Percentiles rank a stretch among this genome's conserved stretches.
These are phyloP conservation scores for Therioaphis trifolii DNA, from an alignment of 2,888 invertebrate species.

Conservation along the genomic window DNA sequence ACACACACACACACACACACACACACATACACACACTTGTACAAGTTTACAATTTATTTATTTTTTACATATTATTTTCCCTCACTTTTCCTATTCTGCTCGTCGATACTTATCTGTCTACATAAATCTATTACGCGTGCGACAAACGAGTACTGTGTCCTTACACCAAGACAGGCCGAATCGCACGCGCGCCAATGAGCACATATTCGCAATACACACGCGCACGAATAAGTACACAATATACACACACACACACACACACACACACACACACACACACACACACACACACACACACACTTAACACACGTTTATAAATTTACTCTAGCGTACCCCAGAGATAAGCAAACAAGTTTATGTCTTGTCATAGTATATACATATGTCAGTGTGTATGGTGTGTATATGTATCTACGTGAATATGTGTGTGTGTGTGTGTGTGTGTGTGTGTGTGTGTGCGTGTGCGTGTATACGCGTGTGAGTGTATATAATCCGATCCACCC, in stretches of 20 bases:
- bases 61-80: not conserved
- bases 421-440: too few species aligned
- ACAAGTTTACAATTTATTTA: not conserved
- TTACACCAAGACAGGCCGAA: not conserved
- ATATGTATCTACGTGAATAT: too few species aligned
- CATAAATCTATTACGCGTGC: constrained; percentile 14
- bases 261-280: too few species aligned
- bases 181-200: not conserved
- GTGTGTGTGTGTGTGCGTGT: too few species aligned
- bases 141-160: constrained; percentile 8
- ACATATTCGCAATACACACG: not conserved
- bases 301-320: constrained; percentile 2
- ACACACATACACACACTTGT: not conserved
- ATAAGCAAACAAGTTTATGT: constrained; percentile 49
- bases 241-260: too few species aligned
- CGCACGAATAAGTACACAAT: too few species aligned
- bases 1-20: not conserved
- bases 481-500: not conserved
- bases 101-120: constrained; percentile 34
- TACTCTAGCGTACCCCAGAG: not conserved
- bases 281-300: too few species aligned
- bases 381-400: too few species aligned
- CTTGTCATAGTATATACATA: not conserved
- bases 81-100: not conserved
- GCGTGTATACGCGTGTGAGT: too few species aligned